A percentile compares a stretch with the other conserved stretches of the same genome.
phyloP scores from a whole-genome alignment of 2,888 invertebrate species.

The Pediacus dermestoides region DNA sequence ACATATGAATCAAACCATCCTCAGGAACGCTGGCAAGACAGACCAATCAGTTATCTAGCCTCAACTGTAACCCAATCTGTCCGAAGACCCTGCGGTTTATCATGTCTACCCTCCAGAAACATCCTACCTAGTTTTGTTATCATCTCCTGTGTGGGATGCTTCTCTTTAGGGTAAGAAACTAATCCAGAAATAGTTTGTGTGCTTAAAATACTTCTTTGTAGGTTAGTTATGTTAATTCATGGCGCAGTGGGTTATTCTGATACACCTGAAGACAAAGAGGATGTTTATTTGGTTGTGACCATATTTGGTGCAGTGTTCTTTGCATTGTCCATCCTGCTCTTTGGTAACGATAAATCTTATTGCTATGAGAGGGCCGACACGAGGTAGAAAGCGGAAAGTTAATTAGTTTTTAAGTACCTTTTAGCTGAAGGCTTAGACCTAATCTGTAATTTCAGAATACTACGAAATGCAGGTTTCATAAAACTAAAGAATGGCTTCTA shows the following conservation, averaged over 20 bases:
- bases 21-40: slow-evolving; percentile 44
- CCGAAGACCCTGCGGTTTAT: slow-evolving; percentile 57
- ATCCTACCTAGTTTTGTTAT: slow-evolving; percentile 43
- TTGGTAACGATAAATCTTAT: slow-evolving; percentile 50
- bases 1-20: slow-evolving; percentile 60
- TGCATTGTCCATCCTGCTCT: slow-evolving; percentile 58
- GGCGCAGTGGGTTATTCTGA: slow-evolving; percentile 60
- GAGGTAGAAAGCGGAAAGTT: too few species aligned
- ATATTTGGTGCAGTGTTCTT: slow-evolving; percentile 63
- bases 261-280: slow-evolving; percentile 43
- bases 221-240: slow-evolving; percentile 61
- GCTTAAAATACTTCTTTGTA: slow-evolving; percentile 39
- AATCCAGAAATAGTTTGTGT: slow-evolving; percentile 12
- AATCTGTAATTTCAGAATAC: too few species aligned
- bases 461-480: too few species aligned
- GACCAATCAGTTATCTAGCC: slow-evolving; percentile 48
- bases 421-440: too few species aligned
- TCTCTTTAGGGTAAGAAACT: slow-evolving; percentile 40
- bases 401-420: too few species aligned
- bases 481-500: too few species aligned
- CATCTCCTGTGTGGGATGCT: slow-evolving; percentile 41
- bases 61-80: slow-evolving; percentile 54
- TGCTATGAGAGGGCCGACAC: too few species aligned
- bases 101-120: slow-evolving; percentile 42
- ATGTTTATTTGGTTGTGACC: slow-evolving; percentile 52